Evolutionary conservation across 2,888 invertebrate genomes (phyloP), one percentile per base, ranked within the genome.

Genomic region (Drosophila merina): DNA sequence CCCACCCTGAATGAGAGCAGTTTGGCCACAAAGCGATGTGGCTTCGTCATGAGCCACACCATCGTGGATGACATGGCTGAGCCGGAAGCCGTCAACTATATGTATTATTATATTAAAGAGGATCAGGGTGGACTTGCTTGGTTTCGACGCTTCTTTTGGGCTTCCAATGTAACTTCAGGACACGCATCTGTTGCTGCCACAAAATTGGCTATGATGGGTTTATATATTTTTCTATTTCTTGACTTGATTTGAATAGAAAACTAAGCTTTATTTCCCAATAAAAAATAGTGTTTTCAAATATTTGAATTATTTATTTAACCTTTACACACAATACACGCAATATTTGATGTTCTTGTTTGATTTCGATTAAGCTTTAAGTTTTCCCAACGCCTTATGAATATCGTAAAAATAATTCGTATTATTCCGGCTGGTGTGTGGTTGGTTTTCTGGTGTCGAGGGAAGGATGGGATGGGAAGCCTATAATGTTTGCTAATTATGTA

Each of bases 21-120:
- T 6, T 20, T 33, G 0, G 20, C 54, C 0, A 25, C 10, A 1
- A 6, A 40, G 0, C 5, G n/a, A 8, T 69, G 59, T 48, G 79
- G 79, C 0, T 80, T 79, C 2, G 5, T 79, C 0, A 33, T 72
- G 49, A 63, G 72, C 9, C 72, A 67, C n/a, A 75, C 62, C n/a
- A 14, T 36, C 3, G 0, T 9, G 2, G 36, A 14, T 31, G 8
- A 1, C 3, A 0, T n/a, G 4, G 36, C n/a, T 25, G 8, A 1
- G 1, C n/a, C 9, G 0, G 1, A 1, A 5, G 14, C 8, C 7
- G 36, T 42, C 0, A 38, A 26, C 5, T 4, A 50, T 0, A 25
- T 75, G 7, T 81, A 48, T 3, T 85, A 55, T 12, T 72, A 69
- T 28, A 42, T 72, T 5, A 57, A 4, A 3, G 72, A 85, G 10